Evolutionary conservation across 2,797 vertebrate species (phyloP).

Genomic region (Kryptopterus vitreolus): DNA sequence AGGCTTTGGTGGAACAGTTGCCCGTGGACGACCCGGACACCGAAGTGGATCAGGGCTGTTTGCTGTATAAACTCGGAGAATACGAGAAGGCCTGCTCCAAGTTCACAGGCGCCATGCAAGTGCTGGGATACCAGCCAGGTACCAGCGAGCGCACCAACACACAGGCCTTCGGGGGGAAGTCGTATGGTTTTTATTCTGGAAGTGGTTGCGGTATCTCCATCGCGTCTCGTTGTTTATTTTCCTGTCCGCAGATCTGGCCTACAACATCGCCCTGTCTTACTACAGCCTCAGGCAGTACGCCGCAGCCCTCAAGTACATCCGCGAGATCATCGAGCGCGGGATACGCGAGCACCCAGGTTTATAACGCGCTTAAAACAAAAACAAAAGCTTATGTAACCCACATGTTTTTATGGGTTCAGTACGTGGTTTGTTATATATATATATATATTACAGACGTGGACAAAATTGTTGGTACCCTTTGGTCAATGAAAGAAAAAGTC

Average conservation of each 20-base stretch:
- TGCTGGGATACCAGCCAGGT: conserved; percentile 86
- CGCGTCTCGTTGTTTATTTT: not conserved
- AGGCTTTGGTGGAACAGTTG: conserved; percentile 88
- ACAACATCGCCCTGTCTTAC: conserved; percentile 89
- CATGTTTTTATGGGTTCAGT: too few relatives aligned
- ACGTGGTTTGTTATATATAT: too few relatives aligned
- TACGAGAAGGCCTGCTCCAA: conserved; percentile 87
- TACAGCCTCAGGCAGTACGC: conserved; percentile 85
- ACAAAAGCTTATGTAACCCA: too few relatives aligned
- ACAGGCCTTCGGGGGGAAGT: conserved; percentile 40
- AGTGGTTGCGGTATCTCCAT: conserved; percentile 38
- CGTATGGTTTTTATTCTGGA: conserved; percentile 42
- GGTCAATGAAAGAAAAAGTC: too few relatives aligned
- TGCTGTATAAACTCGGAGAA: conserved; percentile 87
- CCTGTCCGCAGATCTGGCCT: conserved; percentile 77
- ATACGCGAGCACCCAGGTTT: conserved; percentile 88
- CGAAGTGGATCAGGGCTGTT: conserved; percentile 86
- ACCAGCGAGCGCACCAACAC: conserved; percentile 22
- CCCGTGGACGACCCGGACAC: conserved; percentile 82
- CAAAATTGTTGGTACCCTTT: too few relatives aligned
- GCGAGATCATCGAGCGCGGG: conserved; percentile 86
- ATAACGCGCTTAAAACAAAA: too few relatives aligned
- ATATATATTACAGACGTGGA: too few relatives aligned
- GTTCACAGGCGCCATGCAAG: conserved; percentile 84
- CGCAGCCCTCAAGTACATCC: conserved; percentile 82